These are phyloP conservation scores for Pogonomyrmex barbatus DNA, from an alignment of 1,140 invertebrate genomes.

Conservation along the genomic window DNA sequence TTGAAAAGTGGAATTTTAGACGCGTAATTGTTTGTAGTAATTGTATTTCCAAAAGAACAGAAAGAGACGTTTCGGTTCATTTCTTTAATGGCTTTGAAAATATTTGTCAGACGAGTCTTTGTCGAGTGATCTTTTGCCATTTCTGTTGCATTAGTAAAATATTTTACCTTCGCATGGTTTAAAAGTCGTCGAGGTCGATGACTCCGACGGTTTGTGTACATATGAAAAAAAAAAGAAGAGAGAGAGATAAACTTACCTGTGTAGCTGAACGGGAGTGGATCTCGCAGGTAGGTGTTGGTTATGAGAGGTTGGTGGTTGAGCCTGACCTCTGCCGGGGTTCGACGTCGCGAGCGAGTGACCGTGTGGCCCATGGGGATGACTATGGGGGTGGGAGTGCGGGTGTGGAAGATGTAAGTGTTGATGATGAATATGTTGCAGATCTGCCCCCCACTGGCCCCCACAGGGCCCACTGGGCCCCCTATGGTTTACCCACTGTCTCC, in stretches of 20 bases:
- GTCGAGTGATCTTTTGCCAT: background rate
- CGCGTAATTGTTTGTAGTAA: background rate
- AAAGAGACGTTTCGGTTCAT: background rate
- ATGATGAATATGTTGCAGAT: constrained; percentile 85
- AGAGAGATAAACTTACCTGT: constrained; percentile 76
- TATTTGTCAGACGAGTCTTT: constrained; percentile 19
- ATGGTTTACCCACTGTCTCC: constrained; percentile 85
- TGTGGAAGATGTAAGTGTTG: constrained; percentile 81
- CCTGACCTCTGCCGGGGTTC: constrained; percentile 82
- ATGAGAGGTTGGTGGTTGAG: constrained; percentile 83
- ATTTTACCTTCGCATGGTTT: background rate
- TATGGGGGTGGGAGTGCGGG: constrained; percentile 84
- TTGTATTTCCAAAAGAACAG: background rate
- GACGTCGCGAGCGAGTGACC: constrained; percentile 83
- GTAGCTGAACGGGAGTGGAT: constrained; percentile 83
- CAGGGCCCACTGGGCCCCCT: constrained; percentile 83
- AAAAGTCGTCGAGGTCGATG: background rate
- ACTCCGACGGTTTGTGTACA: background rate
- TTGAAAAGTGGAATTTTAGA: background rate
- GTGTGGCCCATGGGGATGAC: constrained; percentile 80
- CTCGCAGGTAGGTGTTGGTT: constrained; percentile 84
- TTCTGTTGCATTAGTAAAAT: constrained; percentile 10
- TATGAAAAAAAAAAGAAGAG: background rate
- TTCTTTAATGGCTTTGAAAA: constrained; percentile 6
- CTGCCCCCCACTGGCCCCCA: constrained; percentile 80